Percentiles rank a stretch among this genome's conserved stretches.
phyloP scores from a whole-genome alignment of 1,140 invertebrate species.

The Drosophila nasuta region DNA sequence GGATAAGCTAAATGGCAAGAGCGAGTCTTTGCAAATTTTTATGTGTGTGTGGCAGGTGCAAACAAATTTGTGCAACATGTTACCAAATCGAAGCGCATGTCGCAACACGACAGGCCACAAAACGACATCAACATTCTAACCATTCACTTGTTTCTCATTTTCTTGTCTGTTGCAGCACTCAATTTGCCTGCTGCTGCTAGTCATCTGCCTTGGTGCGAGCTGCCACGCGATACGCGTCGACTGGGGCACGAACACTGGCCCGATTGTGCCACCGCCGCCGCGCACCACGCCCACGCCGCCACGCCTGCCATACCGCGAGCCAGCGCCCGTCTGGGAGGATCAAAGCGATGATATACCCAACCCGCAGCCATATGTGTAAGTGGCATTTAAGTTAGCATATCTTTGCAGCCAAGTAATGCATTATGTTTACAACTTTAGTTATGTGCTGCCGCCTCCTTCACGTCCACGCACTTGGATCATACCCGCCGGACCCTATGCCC shows the following conservation, averaged over 20 bases:
- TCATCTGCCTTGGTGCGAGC: constrained; percentile 65
- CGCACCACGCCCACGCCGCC: constrained; percentile 85
- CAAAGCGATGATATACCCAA: constrained; percentile 86
- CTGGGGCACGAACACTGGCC: constrained; percentile 86
- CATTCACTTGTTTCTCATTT: constrained; percentile 9
- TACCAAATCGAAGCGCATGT: constrained; percentile 13
- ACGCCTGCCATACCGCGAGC: constrained; percentile 85
- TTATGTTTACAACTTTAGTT: constrained; percentile 47
- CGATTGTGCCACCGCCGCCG: constrained; percentile 86
- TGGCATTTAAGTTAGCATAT: neutral
- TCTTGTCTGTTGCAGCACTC: constrained; percentile 51
- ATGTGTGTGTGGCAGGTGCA: constrained; percentile 12
- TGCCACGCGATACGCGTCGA: constrained; percentile 79
- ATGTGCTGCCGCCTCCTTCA: constrained; percentile 81
- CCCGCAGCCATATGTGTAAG: constrained; percentile 87
- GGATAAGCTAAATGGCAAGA: constrained; percentile 3
- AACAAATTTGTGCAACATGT: constrained; percentile 24
- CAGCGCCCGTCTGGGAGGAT: constrained; percentile 87
- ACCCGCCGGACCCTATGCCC: constrained; percentile 63
- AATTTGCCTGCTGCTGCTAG: constrained; percentile 77
- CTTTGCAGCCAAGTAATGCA: neutral
- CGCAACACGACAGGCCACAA: neutral
- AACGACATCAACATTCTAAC: constrained; percentile 37
- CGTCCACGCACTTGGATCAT: constrained; percentile 75
- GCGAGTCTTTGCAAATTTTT: constrained; percentile 6